Evolutionary conservation across 2,797 vertebrate genomes (phyloP).

Genomic region (Ibycter americanus): DNA sequence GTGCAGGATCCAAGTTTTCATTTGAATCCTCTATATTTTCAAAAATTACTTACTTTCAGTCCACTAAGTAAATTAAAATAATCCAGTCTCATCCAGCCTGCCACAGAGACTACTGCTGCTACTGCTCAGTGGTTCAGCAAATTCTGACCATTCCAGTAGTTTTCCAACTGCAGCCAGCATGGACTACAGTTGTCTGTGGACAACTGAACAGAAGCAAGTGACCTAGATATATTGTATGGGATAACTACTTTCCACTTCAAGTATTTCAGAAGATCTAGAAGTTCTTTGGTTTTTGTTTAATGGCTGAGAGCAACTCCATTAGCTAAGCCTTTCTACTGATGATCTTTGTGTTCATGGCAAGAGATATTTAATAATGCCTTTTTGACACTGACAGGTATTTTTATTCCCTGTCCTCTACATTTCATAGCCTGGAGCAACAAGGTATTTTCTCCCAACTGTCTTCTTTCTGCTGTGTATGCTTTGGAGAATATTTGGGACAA

Average conservation of each 20-base stretch:
- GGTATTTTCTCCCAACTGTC: not conserved
- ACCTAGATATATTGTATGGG: not conserved
- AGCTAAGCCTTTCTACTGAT: not conserved
- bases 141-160: not conserved
- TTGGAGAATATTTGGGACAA: not conserved
- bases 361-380: not conserved
- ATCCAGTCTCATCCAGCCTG: not conserved
- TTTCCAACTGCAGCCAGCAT: not conserved
- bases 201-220: not conserved
- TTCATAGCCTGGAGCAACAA: not conserved
- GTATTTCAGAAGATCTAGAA: not conserved
- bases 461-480: not conserved
- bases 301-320: not conserved
- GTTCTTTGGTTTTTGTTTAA: not conserved
- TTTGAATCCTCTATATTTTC: not conserved
- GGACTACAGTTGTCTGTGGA: not conserved
- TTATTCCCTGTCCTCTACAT: not conserved
- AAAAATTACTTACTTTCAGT: not conserved
- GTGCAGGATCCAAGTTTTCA: not conserved
- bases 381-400: not conserved
- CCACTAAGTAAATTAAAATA: not conserved
- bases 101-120: not conserved
- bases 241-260: not conserved
- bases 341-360: not conserved
- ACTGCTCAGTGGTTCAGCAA: not conserved